Base-by-base conservation (phyloP, 2,113 vertebrate genomes). In the Prionailurus viverrinus region DNA sequence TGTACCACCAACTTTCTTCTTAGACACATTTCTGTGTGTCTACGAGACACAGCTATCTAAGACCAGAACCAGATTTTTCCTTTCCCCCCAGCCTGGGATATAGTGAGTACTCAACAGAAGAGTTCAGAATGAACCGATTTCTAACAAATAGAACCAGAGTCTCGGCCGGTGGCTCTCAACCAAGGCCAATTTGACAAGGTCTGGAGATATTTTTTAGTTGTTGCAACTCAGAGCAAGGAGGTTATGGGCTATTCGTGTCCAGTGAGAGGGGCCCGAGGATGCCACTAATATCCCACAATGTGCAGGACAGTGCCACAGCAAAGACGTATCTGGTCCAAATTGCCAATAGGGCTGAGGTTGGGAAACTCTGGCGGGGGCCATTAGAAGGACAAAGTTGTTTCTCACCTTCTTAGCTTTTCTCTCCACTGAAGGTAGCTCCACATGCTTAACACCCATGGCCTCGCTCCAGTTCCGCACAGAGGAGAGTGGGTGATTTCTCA, bases 401-500 rank as follows among this genome's bases (percentile, higher is more conserved):
- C 12, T 92, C 12, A 15, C 2, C 2, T 9, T 23, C 29, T 12
- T 2, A 0, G 51, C 4, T 51, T 74, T 78, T 74, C 51, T 71
- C 95, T 45, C 36, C n/a, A 9, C 2, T 63, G 13, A 5, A 66
- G 25, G 19, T 3, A 13, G 12, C 6, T n/a, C 13, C 1, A 29
- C 36, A 10, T 25, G 6, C 8, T 27, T 41, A 41, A 48, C 31
- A 73, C 29, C 4, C 61, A 13, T 1, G 2, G 8, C 27, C 7
- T 36, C 4, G 9, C 41, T 51, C 83, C 68, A 10, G 6, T 29
- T 14, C 71, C 5, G 0, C 3, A 11, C 7, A 15, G 1, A 19
- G 2, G 23, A 19, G 16, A 31, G 11, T 3, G 1, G 4, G 3
- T 74, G 23, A 58, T 6, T 6, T 6, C 48, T 89, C 2, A 0